These are phyloP conservation scores for Cacatua alba DNA, from an alignment of 2,113 vertebrate species.

Conservation along the genomic window DNA sequence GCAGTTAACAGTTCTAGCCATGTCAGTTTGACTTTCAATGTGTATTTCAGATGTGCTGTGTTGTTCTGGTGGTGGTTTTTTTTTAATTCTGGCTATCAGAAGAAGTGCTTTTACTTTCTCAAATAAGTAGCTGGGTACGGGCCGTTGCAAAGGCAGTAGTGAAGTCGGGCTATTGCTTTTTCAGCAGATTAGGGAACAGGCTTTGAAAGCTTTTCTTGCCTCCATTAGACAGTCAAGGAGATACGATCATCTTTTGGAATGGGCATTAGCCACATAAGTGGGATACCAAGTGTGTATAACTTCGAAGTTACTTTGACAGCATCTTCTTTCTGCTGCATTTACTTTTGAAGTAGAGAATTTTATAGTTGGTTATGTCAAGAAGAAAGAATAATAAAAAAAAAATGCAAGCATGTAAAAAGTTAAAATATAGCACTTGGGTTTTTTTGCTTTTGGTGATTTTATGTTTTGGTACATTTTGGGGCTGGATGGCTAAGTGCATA, in stretches of 20 bases:
- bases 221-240: neutral
- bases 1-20: neutral
- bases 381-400: neutral
- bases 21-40: neutral
- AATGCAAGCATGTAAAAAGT: neutral
- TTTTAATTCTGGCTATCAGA: neutral
- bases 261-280: neutral
- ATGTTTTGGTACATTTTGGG: neutral
- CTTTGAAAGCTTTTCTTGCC: neutral
- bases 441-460: neutral
- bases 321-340: neutral
- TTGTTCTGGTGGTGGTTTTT: accelerated
- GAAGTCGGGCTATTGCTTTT: neutral
- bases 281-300: neutral
- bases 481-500: neutral
- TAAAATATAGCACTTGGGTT: neutral
- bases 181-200: neutral
- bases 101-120: neutral
- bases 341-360: neutral
- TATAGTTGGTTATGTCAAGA: neutral
- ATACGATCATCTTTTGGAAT: neutral
- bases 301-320: neutral
- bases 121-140: neutral
- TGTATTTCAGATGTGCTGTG: neutral
- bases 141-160: neutral